phyloP scores from a whole-genome alignment of 2,113 vertebrate genomes.

The Ptilonorhynchus violaceus region DNA sequence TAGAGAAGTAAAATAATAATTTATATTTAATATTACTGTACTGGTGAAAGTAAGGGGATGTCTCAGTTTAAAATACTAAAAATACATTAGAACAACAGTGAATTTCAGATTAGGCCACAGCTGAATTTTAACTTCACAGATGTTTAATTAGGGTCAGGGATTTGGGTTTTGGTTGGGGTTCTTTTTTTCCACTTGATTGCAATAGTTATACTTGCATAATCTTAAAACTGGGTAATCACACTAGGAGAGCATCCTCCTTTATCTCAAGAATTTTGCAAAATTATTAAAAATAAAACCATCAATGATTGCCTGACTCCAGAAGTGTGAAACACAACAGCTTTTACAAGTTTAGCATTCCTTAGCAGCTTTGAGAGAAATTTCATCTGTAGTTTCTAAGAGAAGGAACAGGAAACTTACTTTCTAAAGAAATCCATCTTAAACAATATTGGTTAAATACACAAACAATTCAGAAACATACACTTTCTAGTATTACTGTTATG shows the following conservation, averaged over 20 bases:
- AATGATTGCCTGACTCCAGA: not conserved
- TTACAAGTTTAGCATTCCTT: not conserved
- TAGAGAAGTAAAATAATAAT: not conserved
- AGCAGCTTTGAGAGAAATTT: not conserved
- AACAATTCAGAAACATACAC: not conserved
- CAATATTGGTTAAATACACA: not conserved
- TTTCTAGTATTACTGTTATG: rapidly evolving
- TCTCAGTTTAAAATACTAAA: not conserved
- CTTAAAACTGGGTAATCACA: not conserved
- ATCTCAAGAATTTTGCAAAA: not conserved
- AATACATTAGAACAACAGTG: not conserved
- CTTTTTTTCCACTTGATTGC: not conserved
- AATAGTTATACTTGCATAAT: not conserved
- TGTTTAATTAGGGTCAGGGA: not conserved
- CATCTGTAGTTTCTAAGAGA: not conserved
- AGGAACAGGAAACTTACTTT: not conserved
- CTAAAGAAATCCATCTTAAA: not conserved
- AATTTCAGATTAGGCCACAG: not conserved
- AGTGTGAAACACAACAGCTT: not conserved
- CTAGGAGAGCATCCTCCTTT: not conserved
- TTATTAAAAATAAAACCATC: not conserved
- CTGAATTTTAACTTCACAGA: not conserved
- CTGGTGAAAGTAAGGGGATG: not conserved
- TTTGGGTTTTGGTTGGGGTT: too few relatives aligned
- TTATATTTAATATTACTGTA: not conserved